Evolutionary conservation across 1,140 invertebrate species (phyloP).

Genomic region (Caerostris extrusa): DNA sequence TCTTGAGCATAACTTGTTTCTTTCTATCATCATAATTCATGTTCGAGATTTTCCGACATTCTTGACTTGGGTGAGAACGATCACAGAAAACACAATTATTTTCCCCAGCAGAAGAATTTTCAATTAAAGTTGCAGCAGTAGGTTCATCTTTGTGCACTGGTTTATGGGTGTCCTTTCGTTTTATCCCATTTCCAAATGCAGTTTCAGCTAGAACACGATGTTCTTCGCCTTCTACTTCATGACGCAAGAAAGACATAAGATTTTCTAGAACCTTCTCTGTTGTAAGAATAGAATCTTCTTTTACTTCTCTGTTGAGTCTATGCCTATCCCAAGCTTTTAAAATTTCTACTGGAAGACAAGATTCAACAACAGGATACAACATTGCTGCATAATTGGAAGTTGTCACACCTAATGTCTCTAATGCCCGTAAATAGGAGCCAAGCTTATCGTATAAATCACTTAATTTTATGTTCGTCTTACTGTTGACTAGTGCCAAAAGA

Average conservation of each 20-base stretch:
- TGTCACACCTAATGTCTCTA: constrained; percentile 62
- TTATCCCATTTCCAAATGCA: background rate
- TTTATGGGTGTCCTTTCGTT: background rate
- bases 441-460: background rate
- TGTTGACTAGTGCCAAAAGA: background rate
- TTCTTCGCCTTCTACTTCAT: constrained; percentile 18
- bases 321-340: constrained; percentile 1
- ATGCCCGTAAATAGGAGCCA: background rate
- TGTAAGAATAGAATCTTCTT: background rate
- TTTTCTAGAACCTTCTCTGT: constrained; percentile 7
- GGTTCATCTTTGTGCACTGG: background rate
- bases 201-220: constrained; percentile 29
- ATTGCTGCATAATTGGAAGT: constrained; percentile 19
- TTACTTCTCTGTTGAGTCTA: background rate
- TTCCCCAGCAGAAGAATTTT: background rate
- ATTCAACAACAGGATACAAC: constrained; percentile 40
- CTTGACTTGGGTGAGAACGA: background rate
- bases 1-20: background rate
- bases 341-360: constrained; percentile 16
- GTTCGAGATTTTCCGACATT: background rate
- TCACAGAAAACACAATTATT: constrained; percentile 51
- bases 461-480: background rate
- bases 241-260: constrained; percentile 12
- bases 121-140: background rate
- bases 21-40: constrained; percentile 45